phyloP scores from a whole-genome alignment of 2,113 vertebrate genomes.

The Mirounga angustirostris region DNA sequence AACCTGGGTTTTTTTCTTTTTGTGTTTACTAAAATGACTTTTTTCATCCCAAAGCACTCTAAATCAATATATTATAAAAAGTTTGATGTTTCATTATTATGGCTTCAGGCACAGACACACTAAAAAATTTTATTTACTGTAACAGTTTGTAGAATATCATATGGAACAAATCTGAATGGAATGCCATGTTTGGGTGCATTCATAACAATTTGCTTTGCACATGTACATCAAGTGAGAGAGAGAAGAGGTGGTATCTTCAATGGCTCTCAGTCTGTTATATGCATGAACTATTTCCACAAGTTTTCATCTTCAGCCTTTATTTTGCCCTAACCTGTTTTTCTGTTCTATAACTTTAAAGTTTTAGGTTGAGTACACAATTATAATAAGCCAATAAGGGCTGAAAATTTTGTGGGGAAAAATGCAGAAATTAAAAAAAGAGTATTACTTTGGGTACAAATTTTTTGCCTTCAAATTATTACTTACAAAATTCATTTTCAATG shows the following conservation, averaged over 20 bases:
- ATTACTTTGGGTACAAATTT: constrained; percentile 18
- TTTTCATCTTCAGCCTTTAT: neutral
- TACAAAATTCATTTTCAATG: constrained; percentile 54
- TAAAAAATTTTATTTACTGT: neutral
- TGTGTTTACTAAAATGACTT: neutral
- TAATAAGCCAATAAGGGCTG: neutral
- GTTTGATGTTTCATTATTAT: neutral
- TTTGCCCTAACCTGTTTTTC: constrained; percentile 1
- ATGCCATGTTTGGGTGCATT: neutral
- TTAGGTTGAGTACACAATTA: neutral
- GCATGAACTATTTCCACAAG: neutral
- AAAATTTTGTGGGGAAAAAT: neutral
- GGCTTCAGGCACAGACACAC: neutral
- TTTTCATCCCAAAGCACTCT: constrained; percentile 41
- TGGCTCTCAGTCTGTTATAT: neutral
- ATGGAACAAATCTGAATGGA: constrained; percentile 34
- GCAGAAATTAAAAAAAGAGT: constrained; percentile 31
- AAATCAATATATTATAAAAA: constrained; percentile 12
- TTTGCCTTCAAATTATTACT: constrained; percentile 4
- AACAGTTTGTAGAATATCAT: constrained; percentile 41
- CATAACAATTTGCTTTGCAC: constrained; percentile 6
- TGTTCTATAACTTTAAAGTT: constrained; percentile 15
- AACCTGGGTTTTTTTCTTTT: neutral
- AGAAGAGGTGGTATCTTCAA: neutral
- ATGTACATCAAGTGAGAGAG: neutral